Base-by-base conservation (phyloP, 1,140 invertebrate genomes). In the Cotesia vestalis region DNA sequence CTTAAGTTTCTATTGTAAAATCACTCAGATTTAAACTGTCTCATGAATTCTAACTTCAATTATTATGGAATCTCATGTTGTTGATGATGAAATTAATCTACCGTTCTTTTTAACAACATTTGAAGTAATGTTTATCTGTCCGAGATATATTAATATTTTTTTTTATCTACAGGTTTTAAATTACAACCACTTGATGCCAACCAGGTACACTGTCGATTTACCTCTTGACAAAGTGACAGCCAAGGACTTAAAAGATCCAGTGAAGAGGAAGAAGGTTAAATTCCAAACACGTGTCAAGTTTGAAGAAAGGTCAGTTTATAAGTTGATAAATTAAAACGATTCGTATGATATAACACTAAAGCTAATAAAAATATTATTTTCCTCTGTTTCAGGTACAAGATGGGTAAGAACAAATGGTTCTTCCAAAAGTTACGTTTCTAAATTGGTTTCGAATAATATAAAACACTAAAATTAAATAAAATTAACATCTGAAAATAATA, bases 111-210 rank as follows among this genome's bases (percentile, higher is more conserved):
- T 27, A 27, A 27, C 27, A 27, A 27, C 2, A 27, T 27, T 27
- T 27, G 27, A 27, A 27, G 1, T 27, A 3, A 27, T 27, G 2
- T 27, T 27, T 27, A 27, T 27, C 27, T 27, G 27, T 27, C 27
- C 27, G 2, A 27, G 2, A 27, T 27, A 27, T 27, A 71, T 79
- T 73, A 9, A 11, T 46, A 46, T 46, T 9, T 46, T 46, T 46
- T 27, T 89, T 87, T 67, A 6, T 77, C 78, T 17, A 12, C 79
- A 94, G 94, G 91, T 98, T 63, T 87, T 97, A 68, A 99, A 99
- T 87, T 98, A 98, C 89, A 99, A 98, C 81, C 98, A 99, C 86
- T 87, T 99, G 73, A 98, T 99, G 95, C 98, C 98, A 70, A 99
- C 98, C 51, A 92, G 98, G 79, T 99, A 99, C 87, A 94, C 94